These are phyloP conservation scores for Sarcophaga subvicina DNA, from an alignment of 2,888 invertebrate species.

Conservation along the genomic window DNA sequence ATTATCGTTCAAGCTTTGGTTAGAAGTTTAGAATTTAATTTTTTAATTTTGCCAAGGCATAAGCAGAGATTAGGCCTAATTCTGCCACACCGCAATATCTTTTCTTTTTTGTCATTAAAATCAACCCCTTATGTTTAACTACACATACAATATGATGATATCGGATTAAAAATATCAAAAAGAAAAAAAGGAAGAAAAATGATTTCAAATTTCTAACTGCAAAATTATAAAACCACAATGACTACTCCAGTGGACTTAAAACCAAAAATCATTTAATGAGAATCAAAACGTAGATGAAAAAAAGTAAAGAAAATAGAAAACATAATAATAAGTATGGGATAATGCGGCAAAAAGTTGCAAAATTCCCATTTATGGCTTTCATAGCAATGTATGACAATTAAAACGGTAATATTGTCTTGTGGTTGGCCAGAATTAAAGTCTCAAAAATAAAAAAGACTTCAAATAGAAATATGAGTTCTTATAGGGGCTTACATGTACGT, in stretches of 20 bases:
- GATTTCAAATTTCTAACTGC: background rate
- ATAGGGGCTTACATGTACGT: too few species aligned
- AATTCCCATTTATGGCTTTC: too few species aligned
- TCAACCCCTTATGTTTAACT: background rate
- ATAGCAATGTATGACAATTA: too few species aligned
- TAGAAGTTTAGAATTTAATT: background rate
- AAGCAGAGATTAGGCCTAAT: background rate
- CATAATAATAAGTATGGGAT: too few species aligned
- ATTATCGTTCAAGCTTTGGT: background rate
- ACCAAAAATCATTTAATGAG: conserved; percentile 57
- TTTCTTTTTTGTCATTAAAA: background rate
- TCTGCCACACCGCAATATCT: background rate
- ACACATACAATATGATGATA: background rate
- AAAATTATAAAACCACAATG: conserved; percentile 30
- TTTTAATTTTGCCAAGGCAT: background rate
- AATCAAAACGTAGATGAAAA: background rate
- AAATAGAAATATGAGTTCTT: too few species aligned
- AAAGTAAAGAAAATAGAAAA: background rate
- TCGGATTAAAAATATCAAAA: background rate
- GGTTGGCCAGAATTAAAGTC: too few species aligned
- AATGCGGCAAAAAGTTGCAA: too few species aligned
- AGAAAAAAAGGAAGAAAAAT: background rate
- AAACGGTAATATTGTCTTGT: too few species aligned
- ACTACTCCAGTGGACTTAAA: conserved; percentile 76
- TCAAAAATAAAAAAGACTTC: too few species aligned